Evolutionary conservation across 1,140 invertebrate species (phyloP).

Genomic region (Cydia fagiglandana): DNA sequence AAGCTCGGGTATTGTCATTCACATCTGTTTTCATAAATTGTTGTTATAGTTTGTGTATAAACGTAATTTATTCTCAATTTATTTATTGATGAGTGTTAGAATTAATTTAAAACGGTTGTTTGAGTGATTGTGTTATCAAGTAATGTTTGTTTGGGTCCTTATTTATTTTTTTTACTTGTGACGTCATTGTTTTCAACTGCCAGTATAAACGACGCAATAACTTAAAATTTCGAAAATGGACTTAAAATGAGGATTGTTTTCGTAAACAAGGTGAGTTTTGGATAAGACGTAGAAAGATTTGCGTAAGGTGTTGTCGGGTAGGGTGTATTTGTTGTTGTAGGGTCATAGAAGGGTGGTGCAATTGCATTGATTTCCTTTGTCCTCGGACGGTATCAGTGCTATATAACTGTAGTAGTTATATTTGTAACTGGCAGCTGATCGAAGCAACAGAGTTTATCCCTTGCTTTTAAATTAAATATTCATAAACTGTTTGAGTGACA

Average conservation of each 20-base stretch:
- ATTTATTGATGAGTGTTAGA: conserved; percentile 56
- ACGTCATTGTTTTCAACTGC: conserved; percentile 78
- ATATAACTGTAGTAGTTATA: conserved; percentile 38
- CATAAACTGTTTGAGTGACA: conserved; percentile 37
- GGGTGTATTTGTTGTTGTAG: conserved; percentile 32
- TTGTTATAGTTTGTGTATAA: conserved; percentile 71
- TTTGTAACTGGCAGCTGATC: conserved; percentile 48
- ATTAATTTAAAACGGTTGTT: conserved; percentile 40
- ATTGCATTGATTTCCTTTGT: conserved; percentile 77
- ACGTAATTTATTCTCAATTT: conserved; percentile 60
- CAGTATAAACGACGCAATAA: conserved; percentile 78
- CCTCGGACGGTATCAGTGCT: conserved; percentile 56
- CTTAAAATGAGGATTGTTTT: conserved; percentile 78
- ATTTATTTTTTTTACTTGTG: conserved; percentile 67
- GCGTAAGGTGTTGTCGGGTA: conserved; percentile 20
- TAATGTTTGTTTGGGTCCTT: conserved; percentile 48
- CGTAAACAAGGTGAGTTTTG: conserved; percentile 62
- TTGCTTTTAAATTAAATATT: conserved; percentile 39
- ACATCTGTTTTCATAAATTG: conserved; percentile 69
- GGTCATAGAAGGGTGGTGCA: conserved; percentile 33
- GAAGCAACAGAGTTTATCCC: conserved; percentile 42
- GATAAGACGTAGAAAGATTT: conserved; percentile 37
- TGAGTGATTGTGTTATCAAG: conserved; percentile 50
- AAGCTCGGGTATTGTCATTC: conserved; percentile 67
- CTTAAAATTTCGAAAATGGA: conserved; percentile 72